These are phyloP conservation scores for Trichogramma evanescens DNA, from an alignment of 2,888 invertebrate genomes.

Conservation along the genomic window DNA sequence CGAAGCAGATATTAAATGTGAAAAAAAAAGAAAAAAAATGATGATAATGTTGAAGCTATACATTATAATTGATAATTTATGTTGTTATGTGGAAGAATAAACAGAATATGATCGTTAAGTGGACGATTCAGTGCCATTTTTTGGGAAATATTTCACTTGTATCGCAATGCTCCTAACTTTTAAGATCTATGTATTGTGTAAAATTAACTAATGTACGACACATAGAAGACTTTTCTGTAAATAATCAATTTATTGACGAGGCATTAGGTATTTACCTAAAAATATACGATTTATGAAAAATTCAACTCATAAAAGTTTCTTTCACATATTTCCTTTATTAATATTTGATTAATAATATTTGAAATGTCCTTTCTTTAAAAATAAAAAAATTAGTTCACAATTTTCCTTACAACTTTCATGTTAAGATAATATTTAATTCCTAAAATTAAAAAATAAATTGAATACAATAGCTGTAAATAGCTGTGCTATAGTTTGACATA, in stretches of 20 bases:
- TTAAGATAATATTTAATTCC: background rate
- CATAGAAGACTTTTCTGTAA: conserved; percentile 44
- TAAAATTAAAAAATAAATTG: background rate
- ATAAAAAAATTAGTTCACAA: background rate
- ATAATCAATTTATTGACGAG: conserved; percentile 39
- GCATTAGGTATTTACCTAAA: conserved; percentile 43
- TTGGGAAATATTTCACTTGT: conserved; percentile 31
- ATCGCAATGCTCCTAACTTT: conserved; percentile 36
- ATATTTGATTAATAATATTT: background rate
- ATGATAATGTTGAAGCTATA: conserved; percentile 18
- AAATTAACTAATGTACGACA: conserved; percentile 44
- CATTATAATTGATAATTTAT: conserved; percentile 18
- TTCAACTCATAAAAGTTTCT: background rate
- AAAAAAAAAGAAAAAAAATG: conserved; percentile 6
- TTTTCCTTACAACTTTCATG: background rate
- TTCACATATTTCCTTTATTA: background rate
- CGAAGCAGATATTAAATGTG: conserved; percentile 9
- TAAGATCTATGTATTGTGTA: conserved; percentile 46
- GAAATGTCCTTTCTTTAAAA: background rate
- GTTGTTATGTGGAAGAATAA: conserved; percentile 15
- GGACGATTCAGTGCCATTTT: conserved; percentile 33
- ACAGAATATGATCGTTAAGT: background rate
- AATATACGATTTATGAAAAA: conserved; percentile 35
- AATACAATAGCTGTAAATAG: background rate
- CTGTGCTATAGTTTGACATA: background rate